phyloP scores from a whole-genome alignment of 2,888 invertebrate genomes.

The Portevinia maculata region DNA sequence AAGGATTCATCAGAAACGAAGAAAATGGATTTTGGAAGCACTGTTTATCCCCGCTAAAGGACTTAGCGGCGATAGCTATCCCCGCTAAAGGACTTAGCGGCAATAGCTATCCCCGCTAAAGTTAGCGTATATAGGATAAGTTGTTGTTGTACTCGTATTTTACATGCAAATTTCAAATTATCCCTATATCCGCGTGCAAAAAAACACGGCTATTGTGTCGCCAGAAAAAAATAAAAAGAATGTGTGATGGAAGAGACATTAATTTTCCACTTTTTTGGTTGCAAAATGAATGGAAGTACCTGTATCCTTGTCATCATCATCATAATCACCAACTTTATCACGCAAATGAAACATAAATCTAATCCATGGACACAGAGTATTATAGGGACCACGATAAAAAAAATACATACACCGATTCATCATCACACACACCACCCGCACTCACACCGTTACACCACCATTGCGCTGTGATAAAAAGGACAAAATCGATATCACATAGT shows the following conservation, averaged over 20 bases:
- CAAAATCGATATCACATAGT: constrained; percentile 64
- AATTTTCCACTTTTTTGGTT: constrained; percentile 29
- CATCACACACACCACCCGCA: constrained; percentile 13
- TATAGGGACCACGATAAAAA: not conserved
- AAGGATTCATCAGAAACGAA: too few relatives aligned
- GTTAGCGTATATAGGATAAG: too few relatives aligned
- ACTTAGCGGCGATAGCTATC: too few relatives aligned
- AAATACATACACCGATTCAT: constrained; percentile 34
- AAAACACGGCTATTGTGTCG: too few relatives aligned
- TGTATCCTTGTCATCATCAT: constrained; percentile 64
- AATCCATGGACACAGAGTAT: constrained; percentile 18
- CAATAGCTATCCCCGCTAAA: too few relatives aligned
- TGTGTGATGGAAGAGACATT: constrained; percentile 50
- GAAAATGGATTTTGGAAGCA: too few relatives aligned
- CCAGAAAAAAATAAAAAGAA: constrained; percentile 11
- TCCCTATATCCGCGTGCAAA: too few relatives aligned
- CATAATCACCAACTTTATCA: constrained; percentile 60
- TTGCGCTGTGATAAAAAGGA: constrained; percentile 10
- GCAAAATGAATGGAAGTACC: constrained; percentile 55
- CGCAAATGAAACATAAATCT: constrained; percentile 49
- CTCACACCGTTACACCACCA: constrained; percentile 12
- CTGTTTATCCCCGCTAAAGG: too few relatives aligned
- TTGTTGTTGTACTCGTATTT: too few relatives aligned
- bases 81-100: too few relatives aligned
- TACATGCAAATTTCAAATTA: too few relatives aligned